Evolutionary conservation across 2,888 invertebrate species (phyloP), one percentile per base, ranked within the genome.

Genomic region (Hirtodrosophila alboralis): DNA sequence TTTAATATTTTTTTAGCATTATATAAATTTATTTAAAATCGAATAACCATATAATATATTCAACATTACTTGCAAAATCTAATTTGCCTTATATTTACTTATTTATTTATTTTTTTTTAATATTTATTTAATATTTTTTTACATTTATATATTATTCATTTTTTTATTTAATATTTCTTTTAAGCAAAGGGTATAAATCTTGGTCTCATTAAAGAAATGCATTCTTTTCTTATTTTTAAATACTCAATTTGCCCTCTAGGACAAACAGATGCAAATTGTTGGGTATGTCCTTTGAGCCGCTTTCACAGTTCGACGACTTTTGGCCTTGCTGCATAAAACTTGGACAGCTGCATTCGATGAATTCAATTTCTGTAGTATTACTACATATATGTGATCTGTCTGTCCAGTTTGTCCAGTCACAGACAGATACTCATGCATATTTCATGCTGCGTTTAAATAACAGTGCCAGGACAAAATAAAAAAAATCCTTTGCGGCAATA

Each of bases 361-460:
- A 59, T 73, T 76, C 72, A 83, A 84, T 86, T 78, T 5, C 18
- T 18, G 18, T 18, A n/a, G n/a, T n/a, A n/a, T n/a, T n/a, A n/a
- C n/a, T n/a, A n/a, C n/a, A n/a, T n/a, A n/a, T n/a, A n/a, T n/a
- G n/a, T n/a, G n/a, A n/a, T n/a, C n/a, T n/a, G n/a, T 4, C 18
- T 18, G 18, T 18, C 18, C 18, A 3, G 18, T 18, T 72, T 64
- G 58, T 62, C 52, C 60, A 6, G 41, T 27, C 45, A 53, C 80
- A 75, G 84, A 79, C 80, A 63, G 72, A 67, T 45, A 40, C 72
- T 77, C 75, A 75, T 81, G 76, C 84, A 81, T 80, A 77, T 84
- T 80, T 77, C 69, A 84, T 80, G 52, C 56, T 37, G 31, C 45
- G 79, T 62, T 75, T 75, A 79, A 77, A 73, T 64, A 77, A 70